phyloP scores from a whole-genome alignment of 2,888 invertebrate genomes.

The Camponotus fellah region DNA sequence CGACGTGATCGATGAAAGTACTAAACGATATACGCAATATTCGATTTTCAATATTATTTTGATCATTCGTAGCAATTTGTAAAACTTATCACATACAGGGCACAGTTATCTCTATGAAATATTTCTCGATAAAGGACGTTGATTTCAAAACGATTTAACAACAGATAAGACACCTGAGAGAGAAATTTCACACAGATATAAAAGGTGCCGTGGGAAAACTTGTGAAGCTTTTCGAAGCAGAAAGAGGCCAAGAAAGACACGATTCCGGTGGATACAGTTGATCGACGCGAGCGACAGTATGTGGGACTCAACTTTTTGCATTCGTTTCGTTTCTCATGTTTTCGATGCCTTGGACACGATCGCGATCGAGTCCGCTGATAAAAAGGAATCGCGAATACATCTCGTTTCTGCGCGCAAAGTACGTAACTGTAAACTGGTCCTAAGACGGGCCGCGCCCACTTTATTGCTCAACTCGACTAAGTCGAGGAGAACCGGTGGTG shows the following conservation, averaged over 20 bases:
- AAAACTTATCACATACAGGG: neutral
- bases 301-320: constrained; percentile 2
- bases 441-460: constrained; percentile 71
- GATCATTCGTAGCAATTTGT: neutral
- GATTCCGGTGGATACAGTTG: neutral
- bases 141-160: neutral
- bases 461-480: constrained; percentile 72
- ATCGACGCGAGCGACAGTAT: neutral
- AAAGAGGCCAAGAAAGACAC: neutral
- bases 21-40: neutral
- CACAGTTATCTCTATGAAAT: constrained; percentile 17
- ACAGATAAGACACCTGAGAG: neutral
- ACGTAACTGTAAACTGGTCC: constrained; percentile 74
- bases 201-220: neutral
- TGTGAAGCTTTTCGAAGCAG: neutral
- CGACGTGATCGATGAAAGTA: constrained; percentile 49
- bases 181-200: neutral
- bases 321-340: constrained; percentile 10
- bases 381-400: constrained; percentile 26
- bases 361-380: constrained; percentile 23
- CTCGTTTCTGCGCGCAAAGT: constrained; percentile 24
- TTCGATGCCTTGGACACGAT: constrained; percentile 5
- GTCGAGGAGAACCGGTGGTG: constrained; percentile 72
- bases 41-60: neutral
- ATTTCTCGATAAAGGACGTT: neutral